Evolutionary conservation across 2,888 invertebrate species (phyloP).

Genomic region (Agrotis segetum): DNA sequence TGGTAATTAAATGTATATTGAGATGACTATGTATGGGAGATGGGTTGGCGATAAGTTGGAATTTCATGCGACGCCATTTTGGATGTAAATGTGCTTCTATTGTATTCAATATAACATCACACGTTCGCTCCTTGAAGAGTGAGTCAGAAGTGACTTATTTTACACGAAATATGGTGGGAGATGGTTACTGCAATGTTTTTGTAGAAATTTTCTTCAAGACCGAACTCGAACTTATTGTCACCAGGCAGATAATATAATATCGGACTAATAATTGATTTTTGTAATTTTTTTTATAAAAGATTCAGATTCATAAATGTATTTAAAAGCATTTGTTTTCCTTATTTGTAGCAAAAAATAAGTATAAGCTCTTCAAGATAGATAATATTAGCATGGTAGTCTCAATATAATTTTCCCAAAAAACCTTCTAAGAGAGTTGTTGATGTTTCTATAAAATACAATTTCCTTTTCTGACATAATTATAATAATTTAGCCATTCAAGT

Average conservation of each 20-base stretch:
- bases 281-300: too few species aligned
- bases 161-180: too few species aligned
- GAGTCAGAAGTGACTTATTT: background rate
- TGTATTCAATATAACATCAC: background rate
- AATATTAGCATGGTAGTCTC: background rate
- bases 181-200: too few species aligned
- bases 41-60: conserved; percentile 18
- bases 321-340: background rate
- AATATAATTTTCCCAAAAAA: background rate
- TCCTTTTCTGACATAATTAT: background rate
- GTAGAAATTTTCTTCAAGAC: too few species aligned
- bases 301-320: too few species aligned
- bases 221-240: too few species aligned
- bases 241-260: too few species aligned
- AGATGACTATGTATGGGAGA: conserved; percentile 36
- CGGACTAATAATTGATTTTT: too few species aligned
- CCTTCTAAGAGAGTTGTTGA: background rate
- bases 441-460: background rate
- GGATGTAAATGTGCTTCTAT: background rate
- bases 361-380: too few species aligned
- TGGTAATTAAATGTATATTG: conserved; percentile 48
- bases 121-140: fast-evolving
- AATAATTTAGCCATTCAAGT: background rate
- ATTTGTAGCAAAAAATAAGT: background rate
- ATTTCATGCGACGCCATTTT: conserved; percentile 5